A percentile compares a stretch with the other conserved stretches of the same genome.
Conservation (phyloP, 2,888 invertebrate species). For the Bibio marci region DNA sequence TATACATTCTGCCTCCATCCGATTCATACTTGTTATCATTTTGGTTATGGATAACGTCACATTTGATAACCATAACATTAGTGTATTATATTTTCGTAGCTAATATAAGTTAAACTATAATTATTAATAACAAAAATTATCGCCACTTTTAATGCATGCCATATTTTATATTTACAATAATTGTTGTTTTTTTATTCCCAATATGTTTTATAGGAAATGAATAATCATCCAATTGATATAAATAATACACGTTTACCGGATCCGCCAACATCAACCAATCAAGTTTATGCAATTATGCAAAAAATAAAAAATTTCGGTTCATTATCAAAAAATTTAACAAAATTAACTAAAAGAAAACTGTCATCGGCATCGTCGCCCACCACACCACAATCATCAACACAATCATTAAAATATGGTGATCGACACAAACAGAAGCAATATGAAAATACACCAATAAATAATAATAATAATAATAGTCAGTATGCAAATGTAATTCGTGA, state of each 20-base stretch:
- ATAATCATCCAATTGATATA: conserved; percentile 21
- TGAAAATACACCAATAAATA: conserved; percentile 7
- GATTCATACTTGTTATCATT: too few relatives aligned
- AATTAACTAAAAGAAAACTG: conserved; percentile 20
- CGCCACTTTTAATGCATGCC: too few relatives aligned
- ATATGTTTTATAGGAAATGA: neutral
- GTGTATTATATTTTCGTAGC: too few relatives aligned
- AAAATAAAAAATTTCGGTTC: conserved; percentile 46
- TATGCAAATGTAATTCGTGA: conserved; percentile 7
- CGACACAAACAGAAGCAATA: conserved; percentile 14
- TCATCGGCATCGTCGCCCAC: conserved; percentile 19
- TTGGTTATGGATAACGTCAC: too few relatives aligned
- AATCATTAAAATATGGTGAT: neutral
- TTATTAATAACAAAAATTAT: too few relatives aligned
- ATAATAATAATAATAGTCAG: neutral
- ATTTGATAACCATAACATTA: too few relatives aligned
- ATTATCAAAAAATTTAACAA: conserved; percentile 24
- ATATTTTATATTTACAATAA: too few relatives aligned
- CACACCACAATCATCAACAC: conserved; percentile 7
- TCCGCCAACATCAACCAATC: conserved; percentile 36
- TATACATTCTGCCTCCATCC: too few relatives aligned
- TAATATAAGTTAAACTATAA: too few relatives aligned
- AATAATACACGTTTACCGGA: conserved; percentile 38
- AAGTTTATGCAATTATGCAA: conserved; percentile 49
- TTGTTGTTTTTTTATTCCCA: too few relatives aligned